A percentile compares a stretch with the other conserved stretches of the same genome.
phyloP scores from a whole-genome alignment of 1,140 invertebrate species.

The Laupala kohalensis region DNA sequence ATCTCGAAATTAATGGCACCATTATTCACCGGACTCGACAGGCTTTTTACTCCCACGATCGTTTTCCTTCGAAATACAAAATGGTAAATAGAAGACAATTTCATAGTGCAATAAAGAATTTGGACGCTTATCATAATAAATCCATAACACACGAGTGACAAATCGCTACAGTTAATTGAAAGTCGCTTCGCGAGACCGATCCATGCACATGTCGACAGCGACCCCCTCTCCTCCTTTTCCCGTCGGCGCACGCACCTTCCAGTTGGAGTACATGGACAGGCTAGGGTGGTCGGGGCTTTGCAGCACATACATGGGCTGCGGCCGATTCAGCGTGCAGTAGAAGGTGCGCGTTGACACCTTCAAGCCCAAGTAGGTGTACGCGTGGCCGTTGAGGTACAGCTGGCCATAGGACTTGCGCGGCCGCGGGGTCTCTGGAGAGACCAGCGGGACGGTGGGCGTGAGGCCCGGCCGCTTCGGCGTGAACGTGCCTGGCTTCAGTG shows the following conservation, averaged over 20 bases:
- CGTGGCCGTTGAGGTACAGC: conserved; percentile 76
- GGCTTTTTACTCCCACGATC: no score
- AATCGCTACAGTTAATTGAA: no score
- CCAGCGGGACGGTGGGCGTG: conserved; percentile 57
- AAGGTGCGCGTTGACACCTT: conserved; percentile 82
- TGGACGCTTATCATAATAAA: no score
- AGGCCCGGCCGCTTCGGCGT: conserved; percentile 51
- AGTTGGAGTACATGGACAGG: conserved; percentile 96
- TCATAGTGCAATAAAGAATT: no score
- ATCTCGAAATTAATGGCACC: no score
- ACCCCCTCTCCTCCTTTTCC: no score
- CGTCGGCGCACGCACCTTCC: conserved; percentile 46
- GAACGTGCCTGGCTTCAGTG: conserved; percentile 67
- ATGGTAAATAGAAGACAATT: no score
- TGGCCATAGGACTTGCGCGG: conserved; percentile 79
- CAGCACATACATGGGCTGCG: conserved; percentile 86
- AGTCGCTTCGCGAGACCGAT: no score
- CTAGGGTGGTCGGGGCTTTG: conserved; percentile 66
- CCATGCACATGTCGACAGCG: no score
- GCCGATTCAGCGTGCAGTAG: conserved; percentile 83
- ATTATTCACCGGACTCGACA: no score
- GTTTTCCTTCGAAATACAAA: no score
- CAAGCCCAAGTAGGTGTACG: conserved; percentile 80
- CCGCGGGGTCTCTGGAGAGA: conserved; percentile 80
- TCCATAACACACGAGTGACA: no score